Base-by-base conservation (phyloP, 2,797 vertebrate species). In the Picus viridis region DNA sequence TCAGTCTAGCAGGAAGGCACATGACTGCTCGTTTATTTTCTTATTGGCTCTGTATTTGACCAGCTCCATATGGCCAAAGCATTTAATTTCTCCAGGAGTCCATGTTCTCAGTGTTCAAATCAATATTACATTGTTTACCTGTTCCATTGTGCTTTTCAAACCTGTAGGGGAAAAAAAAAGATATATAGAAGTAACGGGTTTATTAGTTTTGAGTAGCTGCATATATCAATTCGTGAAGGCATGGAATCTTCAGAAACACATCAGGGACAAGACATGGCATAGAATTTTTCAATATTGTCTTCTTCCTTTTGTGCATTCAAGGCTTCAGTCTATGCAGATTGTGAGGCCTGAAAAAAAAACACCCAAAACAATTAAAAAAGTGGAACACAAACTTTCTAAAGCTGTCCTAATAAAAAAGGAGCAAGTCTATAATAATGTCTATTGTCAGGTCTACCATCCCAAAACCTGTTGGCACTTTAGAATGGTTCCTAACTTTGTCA, bases 21-120 rank as follows among this genome's bases (percentile, higher is more conserved):
- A 27, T 3, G 16, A 78, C 5, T 74, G 51, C 24, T 88, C 32
- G 8, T 69, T 80, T 57, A 45, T 70, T 91, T 92, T 61, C 45
- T 77, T 72, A 65, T 5, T 80, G 12, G 34, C 51, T 77, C 11
- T 78, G 1, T 76, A 53, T 45, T 61, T 92, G 75, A 83, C 34
- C 57, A 82, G 9, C n/a, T 83, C 58, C 39, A 39, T 54, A 18
- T 2, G 10, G 51, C 19, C 6, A 3, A 89, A 83, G 80, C 12
- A 32, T 83, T 64, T 49, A 59, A 59, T 22, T 12, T 90, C 36
- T 27, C 34, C 10, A 3, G n/a, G 18, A 77, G 22, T 86, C 36
- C 39, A 36, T 43, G 56, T 81, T 89, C 69, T 90, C 30, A 45
- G 90, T 91, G 89, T 78, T 77, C 72, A 71, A 90, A 90, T 64